Evolutionary conservation across 2,888 invertebrate genomes (phyloP).

Genomic region (Synergus itoensis): DNA sequence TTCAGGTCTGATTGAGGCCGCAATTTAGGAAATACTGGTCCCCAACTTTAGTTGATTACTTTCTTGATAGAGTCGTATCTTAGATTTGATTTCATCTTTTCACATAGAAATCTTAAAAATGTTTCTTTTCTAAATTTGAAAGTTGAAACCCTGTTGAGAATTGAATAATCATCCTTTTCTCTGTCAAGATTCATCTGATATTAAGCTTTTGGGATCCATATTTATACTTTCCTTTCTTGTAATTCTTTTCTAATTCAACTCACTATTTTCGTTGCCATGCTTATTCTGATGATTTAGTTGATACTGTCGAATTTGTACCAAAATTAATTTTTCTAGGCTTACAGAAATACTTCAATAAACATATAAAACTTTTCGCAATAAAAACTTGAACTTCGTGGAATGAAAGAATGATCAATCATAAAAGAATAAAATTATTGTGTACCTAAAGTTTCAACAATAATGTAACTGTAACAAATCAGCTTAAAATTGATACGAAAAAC

Average conservation of each 20-base stretch:
- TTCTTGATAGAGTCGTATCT: not conserved
- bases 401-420: not conserved
- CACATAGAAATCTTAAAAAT: not conserved
- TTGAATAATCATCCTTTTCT: not conserved
- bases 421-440: not conserved
- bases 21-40: not conserved
- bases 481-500: not conserved
- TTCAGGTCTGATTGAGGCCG: not conserved
- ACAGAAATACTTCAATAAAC: not conserved
- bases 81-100: not conserved
- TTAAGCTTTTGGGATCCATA: not conserved
- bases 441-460: conserved; percentile 1
- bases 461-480: not conserved
- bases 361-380: not conserved
- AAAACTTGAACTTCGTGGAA: not conserved
- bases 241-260: conserved; percentile 1
- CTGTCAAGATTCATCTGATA: not conserved
- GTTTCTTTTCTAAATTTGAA: not conserved
- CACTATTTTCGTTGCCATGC: not conserved
- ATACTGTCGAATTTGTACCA: not conserved
- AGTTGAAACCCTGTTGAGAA: not conserved
- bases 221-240: not conserved
- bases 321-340: not conserved
- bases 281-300: not conserved
- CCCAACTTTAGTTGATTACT: not conserved